Evolutionary conservation across 2,113 vertebrate genomes (phyloP), one percentile per base, ranked within the genome.

Genomic region (Pyxicephalus adspersus): DNA sequence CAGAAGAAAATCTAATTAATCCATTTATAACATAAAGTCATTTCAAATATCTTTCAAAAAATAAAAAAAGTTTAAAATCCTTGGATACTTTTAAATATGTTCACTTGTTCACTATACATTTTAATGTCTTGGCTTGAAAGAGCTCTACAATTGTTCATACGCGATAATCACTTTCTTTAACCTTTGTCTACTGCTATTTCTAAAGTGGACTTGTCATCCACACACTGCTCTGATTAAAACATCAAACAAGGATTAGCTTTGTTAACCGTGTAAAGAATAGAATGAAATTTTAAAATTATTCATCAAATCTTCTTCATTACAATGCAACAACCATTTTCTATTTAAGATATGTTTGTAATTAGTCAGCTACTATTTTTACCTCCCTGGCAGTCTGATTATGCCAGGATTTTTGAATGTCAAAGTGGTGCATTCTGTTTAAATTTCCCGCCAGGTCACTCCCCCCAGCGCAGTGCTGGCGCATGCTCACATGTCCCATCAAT

Each of bases 1-100:
- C 54, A 71, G 31, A 61, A 80, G 64, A 23, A 60, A 70, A 70
- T 80, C 22, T 71, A 57, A 71, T 80, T 70, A 80, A 71, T 71
- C 66, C 52, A 58, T 68, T 79, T 68, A 50, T 57, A 68, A 34
- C 77, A 66, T 67, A 60, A 38, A 70, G 66, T 50, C 29, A 70
- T 61, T 38, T 38, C 11, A 57, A 58, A 80, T 68, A 70, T 31
- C n/a, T 68, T 70, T 70, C 31, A 70, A 70, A 61, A 52, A 63
- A 63, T 51, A 64, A 76, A 28, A 65, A 57, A 77, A 52, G 29
- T 77, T 75, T 52, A 51, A 52, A 77, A 65, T 50, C 38, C 34
- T 64, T n/a, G 60, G 71, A 74, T 74, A 58, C 71, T 60, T 74
- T 74, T 54, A 60, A 74, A 58, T 74, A 34, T 74, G 20, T 60